A percentile compares a stretch with the other conserved stretches of the same genome.
These are phyloP conservation scores for Thaumetopoea pityocampa DNA, from an alignment of 1,140 invertebrate species.

Conservation along the genomic window DNA sequence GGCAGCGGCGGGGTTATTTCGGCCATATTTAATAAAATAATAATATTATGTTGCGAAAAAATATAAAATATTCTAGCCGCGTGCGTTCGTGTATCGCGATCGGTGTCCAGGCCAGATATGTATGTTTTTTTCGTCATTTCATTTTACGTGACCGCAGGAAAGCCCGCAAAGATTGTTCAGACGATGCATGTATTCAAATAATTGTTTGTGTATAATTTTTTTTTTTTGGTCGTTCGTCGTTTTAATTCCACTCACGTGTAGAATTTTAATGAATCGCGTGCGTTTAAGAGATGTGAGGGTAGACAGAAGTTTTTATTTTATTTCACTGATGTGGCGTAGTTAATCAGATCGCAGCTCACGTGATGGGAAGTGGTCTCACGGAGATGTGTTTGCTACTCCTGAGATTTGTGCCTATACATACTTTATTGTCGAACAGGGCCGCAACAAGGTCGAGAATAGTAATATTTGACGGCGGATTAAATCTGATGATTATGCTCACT, in stretches of 20 bases:
- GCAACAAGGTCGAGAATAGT: too few species aligned
- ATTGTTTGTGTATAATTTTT: conserved; percentile 42
- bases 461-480: too few species aligned
- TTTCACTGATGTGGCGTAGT: too few species aligned
- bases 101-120: conserved; percentile 50
- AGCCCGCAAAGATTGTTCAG: conserved; percentile 43
- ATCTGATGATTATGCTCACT: too few species aligned
- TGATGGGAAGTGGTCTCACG: too few species aligned
- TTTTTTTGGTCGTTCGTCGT: too few species aligned
- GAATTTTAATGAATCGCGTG: conserved; percentile 36
- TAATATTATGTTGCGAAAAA: conserved; percentile 31
- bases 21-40: conserved; percentile 65
- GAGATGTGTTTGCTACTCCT: too few species aligned
- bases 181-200: conserved; percentile 47
- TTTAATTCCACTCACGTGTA: conserved; percentile 27
- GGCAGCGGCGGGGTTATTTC: conserved; percentile 35
- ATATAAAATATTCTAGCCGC: conserved; percentile 64
- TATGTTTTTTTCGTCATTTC: conserved; percentile 51
- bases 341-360: too few species aligned
- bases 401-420: too few species aligned
- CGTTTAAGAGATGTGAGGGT: conserved; percentile 15
- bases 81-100: conserved; percentile 61
- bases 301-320: conserved; percentile 8
- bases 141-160: conserved; percentile 60
- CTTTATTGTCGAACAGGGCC: too few species aligned